These are phyloP conservation scores for Allobates femoralis DNA, from an alignment of 2,797 vertebrate species.

Conservation along the genomic window DNA sequence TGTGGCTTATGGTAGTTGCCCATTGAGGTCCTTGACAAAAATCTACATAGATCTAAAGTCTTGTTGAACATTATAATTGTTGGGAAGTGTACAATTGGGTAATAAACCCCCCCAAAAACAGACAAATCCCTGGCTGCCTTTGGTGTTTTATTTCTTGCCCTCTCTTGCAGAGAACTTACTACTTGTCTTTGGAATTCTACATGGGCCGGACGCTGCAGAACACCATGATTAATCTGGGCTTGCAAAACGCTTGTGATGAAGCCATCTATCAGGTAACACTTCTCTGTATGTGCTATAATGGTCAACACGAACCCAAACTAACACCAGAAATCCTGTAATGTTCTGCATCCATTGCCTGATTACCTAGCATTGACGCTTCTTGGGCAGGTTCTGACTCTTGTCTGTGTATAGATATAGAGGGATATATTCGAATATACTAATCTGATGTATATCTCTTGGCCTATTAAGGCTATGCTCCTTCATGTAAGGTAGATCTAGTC, in stretches of 20 bases:
- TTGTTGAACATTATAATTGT: too few relatives aligned
- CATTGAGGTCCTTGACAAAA: neutral
- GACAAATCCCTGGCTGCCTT: too few relatives aligned
- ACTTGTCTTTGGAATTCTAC: conserved; percentile 97
- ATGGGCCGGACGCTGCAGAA: conserved; percentile 95
- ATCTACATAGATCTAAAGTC: neutral
- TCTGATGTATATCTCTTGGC: too few relatives aligned
- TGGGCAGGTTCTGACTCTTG: neutral
- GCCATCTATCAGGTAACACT: conserved; percentile 93
- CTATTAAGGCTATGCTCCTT: neutral
- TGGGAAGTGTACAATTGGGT: too few relatives aligned
- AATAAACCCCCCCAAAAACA: too few relatives aligned
- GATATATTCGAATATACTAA: too few relatives aligned
- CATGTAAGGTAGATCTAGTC: neutral
- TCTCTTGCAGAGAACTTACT: conserved; percentile 88
- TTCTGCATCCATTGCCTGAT: neutral
- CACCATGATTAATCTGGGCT: conserved; percentile 97
- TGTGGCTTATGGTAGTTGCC: too few relatives aligned
- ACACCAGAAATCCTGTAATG: neutral
- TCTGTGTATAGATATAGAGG: neutral
- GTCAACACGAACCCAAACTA: neutral
- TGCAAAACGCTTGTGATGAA: conserved; percentile 96
- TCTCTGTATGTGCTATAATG: neutral
- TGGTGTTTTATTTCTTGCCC: too few relatives aligned
- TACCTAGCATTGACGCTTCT: neutral